phyloP scores from a whole-genome alignment of 2,888 invertebrate species.

The Sinohyriopsis cumingii region DNA sequence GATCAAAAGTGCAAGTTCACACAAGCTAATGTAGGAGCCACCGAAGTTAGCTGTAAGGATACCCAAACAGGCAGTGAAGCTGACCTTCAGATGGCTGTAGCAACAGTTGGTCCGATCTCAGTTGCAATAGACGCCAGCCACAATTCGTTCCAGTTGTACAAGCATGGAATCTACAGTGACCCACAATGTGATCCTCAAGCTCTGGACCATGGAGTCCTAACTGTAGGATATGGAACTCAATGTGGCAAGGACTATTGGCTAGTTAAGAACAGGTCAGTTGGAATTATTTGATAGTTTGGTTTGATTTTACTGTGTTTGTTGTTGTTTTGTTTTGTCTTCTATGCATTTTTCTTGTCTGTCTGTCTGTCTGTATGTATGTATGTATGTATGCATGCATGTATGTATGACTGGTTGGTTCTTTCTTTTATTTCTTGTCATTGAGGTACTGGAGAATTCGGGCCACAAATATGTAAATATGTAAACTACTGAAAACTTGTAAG shows the following conservation, averaged over 20 bases:
- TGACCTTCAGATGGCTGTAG: constrained; percentile 83
- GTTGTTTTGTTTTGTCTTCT: background rate
- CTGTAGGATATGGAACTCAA: constrained; percentile 84
- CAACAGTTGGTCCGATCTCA: constrained; percentile 87
- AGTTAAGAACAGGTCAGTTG: constrained; percentile 82
- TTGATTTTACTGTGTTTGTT: background rate
- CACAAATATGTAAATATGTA: too few species aligned
- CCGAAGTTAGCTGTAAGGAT: constrained; percentile 42
- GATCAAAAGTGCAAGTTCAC: constrained; percentile 61
- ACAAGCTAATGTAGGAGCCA: constrained; percentile 37
- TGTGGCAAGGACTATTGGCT: constrained; percentile 83
- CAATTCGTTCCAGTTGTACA: constrained; percentile 76
- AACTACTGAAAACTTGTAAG: too few species aligned
- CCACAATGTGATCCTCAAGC: constrained; percentile 83
- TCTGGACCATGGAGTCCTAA: constrained; percentile 89
- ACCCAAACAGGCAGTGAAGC: constrained; percentile 78
- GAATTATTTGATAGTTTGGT: constrained; percentile 1
- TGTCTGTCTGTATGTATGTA: too few species aligned
- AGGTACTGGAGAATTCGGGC: too few species aligned
- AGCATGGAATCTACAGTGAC: constrained; percentile 81
- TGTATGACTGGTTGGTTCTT: too few species aligned
- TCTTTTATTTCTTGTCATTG: too few species aligned
- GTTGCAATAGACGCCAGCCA: constrained; percentile 89
- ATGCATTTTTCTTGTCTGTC: too few species aligned
- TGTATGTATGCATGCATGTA: too few species aligned